A percentile compares a stretch with the other conserved stretches of the same genome.
phyloP scores from a whole-genome alignment of 2,888 invertebrate genomes.

The Leptura quadrifasciata region DNA sequence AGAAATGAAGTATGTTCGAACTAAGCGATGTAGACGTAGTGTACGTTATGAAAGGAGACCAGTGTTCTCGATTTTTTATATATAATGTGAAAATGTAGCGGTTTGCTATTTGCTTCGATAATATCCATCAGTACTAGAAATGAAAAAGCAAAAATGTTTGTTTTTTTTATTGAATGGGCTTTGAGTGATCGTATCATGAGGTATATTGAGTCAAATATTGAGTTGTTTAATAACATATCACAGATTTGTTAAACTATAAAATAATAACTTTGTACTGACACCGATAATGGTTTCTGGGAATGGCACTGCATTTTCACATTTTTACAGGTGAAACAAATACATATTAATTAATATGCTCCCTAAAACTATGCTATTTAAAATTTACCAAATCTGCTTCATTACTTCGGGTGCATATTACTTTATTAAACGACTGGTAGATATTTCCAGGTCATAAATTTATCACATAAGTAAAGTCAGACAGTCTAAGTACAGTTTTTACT shows the following conservation, averaged over 20 bases:
- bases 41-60: not conserved
- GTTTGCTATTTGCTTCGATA: not conserved
- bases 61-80: not conserved
- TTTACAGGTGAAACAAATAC: not conserved
- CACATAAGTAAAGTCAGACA: slow-evolving; percentile 4
- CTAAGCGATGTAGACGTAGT: not conserved
- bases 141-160: not conserved
- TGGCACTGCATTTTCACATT: not conserved
- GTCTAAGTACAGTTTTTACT: slow-evolving; percentile 1
- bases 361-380: not conserved
- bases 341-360: not conserved
- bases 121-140: not conserved
- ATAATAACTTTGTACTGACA: not conserved
- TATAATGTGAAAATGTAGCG: slow-evolving; percentile 7
- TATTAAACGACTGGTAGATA: not conserved
- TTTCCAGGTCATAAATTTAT: not conserved
- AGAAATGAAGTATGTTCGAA: too few relatives aligned
- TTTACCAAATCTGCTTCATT: not conserved
- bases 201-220: not conserved
- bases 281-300: not conserved
- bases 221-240: not conserved
- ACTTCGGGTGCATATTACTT: not conserved
- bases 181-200: not conserved
- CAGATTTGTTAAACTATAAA: not conserved
- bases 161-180: not conserved